phyloP scores from a whole-genome alignment of 92 coral and sea anemone species.

The Palythoa caribaeorum region DNA sequence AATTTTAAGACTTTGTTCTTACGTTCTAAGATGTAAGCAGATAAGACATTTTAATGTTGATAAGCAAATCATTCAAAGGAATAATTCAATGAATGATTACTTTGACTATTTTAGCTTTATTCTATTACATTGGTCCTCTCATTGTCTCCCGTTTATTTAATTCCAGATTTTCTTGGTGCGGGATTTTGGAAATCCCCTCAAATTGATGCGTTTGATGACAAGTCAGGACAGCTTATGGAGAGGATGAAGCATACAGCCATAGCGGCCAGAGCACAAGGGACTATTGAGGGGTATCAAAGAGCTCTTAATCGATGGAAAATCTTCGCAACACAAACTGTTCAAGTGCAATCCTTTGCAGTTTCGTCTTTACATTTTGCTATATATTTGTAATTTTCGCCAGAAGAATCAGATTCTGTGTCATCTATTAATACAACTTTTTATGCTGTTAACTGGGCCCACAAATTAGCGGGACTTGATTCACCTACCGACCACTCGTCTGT shows the following conservation, averaged over 20 bases:
- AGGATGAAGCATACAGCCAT: slow-evolving; percentile 51
- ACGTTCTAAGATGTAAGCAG: neutral
- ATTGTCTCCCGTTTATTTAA: slow-evolving; percentile 24
- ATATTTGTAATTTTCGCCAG: slow-evolving; percentile 42
- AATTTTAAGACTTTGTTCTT: slow-evolving; percentile 2
- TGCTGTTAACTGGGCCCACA: slow-evolving; percentile 48
- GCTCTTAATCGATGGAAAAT: slow-evolving; percentile 45
- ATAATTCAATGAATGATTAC: neutral
- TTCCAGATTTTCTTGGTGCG: slow-evolving; percentile 23
- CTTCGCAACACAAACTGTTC: slow-evolving; percentile 41
- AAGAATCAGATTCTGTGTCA: slow-evolving; percentile 45
- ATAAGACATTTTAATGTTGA: neutral
- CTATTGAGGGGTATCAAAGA: slow-evolving; percentile 47
- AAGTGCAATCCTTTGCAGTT: slow-evolving; percentile 41
- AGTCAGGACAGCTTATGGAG: slow-evolving; percentile 14
- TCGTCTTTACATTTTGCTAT: slow-evolving; percentile 47
- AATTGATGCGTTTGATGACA: neutral
- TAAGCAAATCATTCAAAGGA: slow-evolving; percentile 1
- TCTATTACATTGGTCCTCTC: slow-evolving; percentile 13
- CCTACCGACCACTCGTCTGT: slow-evolving; percentile 47
- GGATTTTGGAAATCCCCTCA: slow-evolving; percentile 36
- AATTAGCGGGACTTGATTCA: slow-evolving; percentile 31
- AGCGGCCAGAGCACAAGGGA: slow-evolving; percentile 51
- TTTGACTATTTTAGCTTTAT: neutral
- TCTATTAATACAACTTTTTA: slow-evolving; percentile 44